A percentile compares a stretch with the other conserved stretches of the same genome.
phyloP scores from a whole-genome alignment of 1,140 invertebrate genomes.

The Drosophila orosa region DNA sequence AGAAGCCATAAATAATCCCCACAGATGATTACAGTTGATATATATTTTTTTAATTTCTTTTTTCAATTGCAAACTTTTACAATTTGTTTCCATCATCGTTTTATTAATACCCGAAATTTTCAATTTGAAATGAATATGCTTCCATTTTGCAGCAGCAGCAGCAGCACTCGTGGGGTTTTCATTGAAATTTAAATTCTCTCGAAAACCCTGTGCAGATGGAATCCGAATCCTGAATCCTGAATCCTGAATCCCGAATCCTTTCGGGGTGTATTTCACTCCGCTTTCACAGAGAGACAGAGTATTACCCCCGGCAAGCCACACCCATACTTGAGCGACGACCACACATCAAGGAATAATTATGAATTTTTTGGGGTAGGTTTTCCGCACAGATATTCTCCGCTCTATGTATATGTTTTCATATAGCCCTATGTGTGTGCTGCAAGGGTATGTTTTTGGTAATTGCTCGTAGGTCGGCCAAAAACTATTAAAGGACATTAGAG shows the following conservation, averaged over 20 bases:
- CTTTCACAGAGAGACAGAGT: background rate
- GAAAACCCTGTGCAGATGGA: constrained; percentile 4
- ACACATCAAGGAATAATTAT: constrained; percentile 78
- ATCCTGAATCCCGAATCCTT: constrained; percentile 20
- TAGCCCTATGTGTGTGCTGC: background rate
- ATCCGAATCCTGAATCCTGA: constrained; percentile 3
- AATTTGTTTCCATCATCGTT: background rate
- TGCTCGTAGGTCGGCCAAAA: constrained; percentile 53
- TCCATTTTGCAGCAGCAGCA: constrained; percentile 2
- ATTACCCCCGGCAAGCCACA: constrained; percentile 32
- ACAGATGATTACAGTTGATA: too few relatives aligned
- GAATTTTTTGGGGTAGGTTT: constrained; percentile 72
- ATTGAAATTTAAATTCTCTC: constrained; percentile 11
- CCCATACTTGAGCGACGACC: constrained; percentile 55
- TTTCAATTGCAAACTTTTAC: background rate
- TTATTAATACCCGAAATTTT: background rate
- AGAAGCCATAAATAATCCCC: too few relatives aligned
- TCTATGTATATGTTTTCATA: background rate
- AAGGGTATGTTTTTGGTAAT: constrained; percentile 38
- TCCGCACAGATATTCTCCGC: constrained; percentile 30
- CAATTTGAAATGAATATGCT: constrained; percentile 6
- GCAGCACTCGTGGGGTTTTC: constrained; percentile 1
- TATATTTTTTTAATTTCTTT: background rate
- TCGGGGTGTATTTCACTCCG: constrained; percentile 19
- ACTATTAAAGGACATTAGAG: constrained; percentile 74